phyloP scores from a whole-genome alignment of 2,113 vertebrate genomes.

The Cephalopterus ornatus region DNA sequence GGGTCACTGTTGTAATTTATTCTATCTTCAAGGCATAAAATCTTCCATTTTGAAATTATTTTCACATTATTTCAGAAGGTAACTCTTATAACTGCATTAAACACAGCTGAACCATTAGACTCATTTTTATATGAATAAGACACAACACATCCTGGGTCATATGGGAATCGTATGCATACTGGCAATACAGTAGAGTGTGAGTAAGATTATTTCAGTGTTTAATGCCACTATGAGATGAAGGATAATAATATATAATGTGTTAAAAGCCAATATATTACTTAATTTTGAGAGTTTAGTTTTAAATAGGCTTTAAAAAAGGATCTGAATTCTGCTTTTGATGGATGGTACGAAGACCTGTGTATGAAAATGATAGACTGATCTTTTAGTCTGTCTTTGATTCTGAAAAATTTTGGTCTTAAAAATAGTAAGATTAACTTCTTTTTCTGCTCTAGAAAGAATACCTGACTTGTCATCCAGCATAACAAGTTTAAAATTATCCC shows the following conservation, averaged over 20 bases:
- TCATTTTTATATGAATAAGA: not conserved
- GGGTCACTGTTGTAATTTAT: not conserved
- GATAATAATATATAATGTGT: not conserved
- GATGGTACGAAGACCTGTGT: not conserved
- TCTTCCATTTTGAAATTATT: not conserved
- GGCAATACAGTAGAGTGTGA: not conserved
- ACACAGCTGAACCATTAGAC: not conserved
- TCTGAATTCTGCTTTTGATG: not conserved
- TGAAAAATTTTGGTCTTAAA: not conserved
- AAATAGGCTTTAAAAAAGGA: not conserved
- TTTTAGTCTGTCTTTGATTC: not conserved
- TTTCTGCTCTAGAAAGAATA: slow-evolving; percentile 77
- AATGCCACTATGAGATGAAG: not conserved
- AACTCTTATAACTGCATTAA: not conserved
- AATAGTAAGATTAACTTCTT: slow-evolving; percentile 12
- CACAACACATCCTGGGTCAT: not conserved
- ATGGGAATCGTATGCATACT: not conserved
- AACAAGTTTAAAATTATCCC: slow-evolving; percentile 86
- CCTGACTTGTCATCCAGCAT: slow-evolving; percentile 81
- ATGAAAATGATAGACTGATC: not conserved
- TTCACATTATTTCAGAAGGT: not conserved
- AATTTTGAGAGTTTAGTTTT: not conserved
- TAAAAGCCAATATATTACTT: not conserved
- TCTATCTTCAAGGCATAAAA: not conserved
- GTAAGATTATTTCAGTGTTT: not conserved